Evolutionary conservation across 2,888 invertebrate genomes (phyloP).

Genomic region (Cremastinae sp.): DNA sequence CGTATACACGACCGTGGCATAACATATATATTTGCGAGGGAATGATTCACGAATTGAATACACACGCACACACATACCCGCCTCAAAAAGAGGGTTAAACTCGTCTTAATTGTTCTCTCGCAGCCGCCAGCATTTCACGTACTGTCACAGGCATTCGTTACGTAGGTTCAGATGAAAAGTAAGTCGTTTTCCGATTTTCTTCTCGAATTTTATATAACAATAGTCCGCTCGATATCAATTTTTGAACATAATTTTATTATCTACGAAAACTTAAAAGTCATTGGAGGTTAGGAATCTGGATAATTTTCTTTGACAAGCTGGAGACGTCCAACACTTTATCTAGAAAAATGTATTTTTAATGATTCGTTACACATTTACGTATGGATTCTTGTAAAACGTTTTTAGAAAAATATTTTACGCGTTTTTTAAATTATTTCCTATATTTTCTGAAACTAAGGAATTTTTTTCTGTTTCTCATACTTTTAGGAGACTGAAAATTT

Average conservation of each 20-base stretch:
- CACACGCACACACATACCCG: slow-evolving; percentile 19
- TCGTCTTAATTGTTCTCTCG: slow-evolving; percentile 41
- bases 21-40: no score
- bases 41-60: slow-evolving; percentile 52
- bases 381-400: no score
- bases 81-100: slow-evolving; percentile 47
- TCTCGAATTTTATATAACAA: neutral
- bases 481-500: slow-evolving; percentile 29
- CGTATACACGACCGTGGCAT: no score
- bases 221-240: neutral
- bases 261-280: slow-evolving; percentile 3
- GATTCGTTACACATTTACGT: no score
- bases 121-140: slow-evolving; percentile 39
- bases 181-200: slow-evolving; percentile 25
- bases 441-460: no score
- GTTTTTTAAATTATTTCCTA: no score
- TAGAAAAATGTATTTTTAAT: no score
- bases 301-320: slow-evolving; percentile 43
- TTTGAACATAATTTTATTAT: neutral
- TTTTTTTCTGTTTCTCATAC: slow-evolving; percentile 1
- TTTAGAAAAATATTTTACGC: no score
- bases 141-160: slow-evolving; percentile 10
- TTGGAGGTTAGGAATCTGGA: slow-evolving; percentile 55
- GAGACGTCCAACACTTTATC: neutral
- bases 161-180: slow-evolving; percentile 59